phyloP scores from a whole-genome alignment of 1,140 invertebrate genomes.

The Druon quercuslanigerum region DNA sequence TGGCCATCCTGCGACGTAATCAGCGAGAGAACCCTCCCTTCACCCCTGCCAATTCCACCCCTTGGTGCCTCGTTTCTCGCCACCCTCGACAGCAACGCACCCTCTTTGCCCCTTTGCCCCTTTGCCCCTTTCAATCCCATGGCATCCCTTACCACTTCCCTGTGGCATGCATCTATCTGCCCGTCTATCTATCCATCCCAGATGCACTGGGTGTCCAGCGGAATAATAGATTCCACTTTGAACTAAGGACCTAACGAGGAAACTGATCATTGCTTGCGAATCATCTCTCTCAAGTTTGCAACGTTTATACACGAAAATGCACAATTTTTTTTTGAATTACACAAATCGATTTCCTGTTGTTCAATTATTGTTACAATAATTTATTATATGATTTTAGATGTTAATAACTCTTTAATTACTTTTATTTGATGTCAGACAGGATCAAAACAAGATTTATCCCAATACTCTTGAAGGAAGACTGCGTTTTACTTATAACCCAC shows the following conservation, averaged over 20 bases:
- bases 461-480: too few relatives aligned
- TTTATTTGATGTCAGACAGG: too few relatives aligned
- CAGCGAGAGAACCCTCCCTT: slow-evolving; percentile 71
- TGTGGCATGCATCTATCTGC: slow-evolving; percentile 63
- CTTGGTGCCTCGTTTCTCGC: slow-evolving; percentile 37
- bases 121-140: slow-evolving; percentile 37
- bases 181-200: slow-evolving; percentile 64
- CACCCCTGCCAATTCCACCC: slow-evolving; percentile 43
- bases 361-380: too few relatives aligned
- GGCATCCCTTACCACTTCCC: slow-evolving; percentile 49
- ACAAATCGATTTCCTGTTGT: too few relatives aligned
- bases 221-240: slow-evolving; percentile 52
- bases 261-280: slow-evolving; percentile 16
- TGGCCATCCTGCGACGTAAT: slow-evolving; percentile 75
- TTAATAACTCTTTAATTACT: too few relatives aligned
- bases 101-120: slow-evolving; percentile 43
- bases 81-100: slow-evolving; percentile 37
- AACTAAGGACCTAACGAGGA: slow-evolving; percentile 40
- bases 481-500: too few relatives aligned
- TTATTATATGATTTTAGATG: too few relatives aligned
- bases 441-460: too few relatives aligned
- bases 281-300: too few relatives aligned
- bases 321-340: too few relatives aligned
- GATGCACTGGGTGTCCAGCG: slow-evolving; percentile 63
- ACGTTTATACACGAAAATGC: too few relatives aligned